Evolutionary conservation across 1,140 invertebrate genomes (phyloP), one percentile per base, ranked within the genome.

Genomic region (Drosophila ambigua): DNA sequence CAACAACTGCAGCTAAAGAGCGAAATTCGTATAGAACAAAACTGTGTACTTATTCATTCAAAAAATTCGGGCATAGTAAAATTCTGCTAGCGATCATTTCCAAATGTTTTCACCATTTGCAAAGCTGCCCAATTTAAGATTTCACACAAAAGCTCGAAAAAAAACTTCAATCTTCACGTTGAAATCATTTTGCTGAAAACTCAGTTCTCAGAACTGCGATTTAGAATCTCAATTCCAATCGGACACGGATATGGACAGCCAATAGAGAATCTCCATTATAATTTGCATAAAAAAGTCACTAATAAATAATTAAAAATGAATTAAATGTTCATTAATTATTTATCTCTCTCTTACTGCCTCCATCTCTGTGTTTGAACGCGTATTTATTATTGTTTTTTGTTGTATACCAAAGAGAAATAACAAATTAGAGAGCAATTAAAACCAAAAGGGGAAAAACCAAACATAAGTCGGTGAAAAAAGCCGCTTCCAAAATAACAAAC

Each of bases 301-400:
- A 58, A 67, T 58, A 78, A 77, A 82, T 78, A 71, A 85, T 85
- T 85, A 85, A 75, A 85, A 87, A 87, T 71, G 71, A 82, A 87
- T 85, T 87, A 85, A 82, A 55, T 81, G 71, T 78, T 82, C 81
- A 85, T 85, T 85, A 85, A 78, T 87, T 68, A 85, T 85, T 49
- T 64, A 67, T 67, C 44, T 43, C 23, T 46, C 59, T 15, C 15
- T 15, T 16, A 16, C 23, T n/a, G 49, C 24, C 53, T 45, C 43
- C 48, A 23, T 28, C 24, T 50, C n/a, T 57, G 11, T 58, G n/a
- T 39, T 2, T 44, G 2, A 53, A 23, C 35, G 39, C 35, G 60
- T 66, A 66, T 31, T 35, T 28, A 44, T 63, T 69, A 65, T 58
- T 66, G 51, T 64, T 69, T 31, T 67, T 69, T 68, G 48, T 65